Conservation (phyloP, 2,888 invertebrate species). For the Phoronis australis region DNA sequence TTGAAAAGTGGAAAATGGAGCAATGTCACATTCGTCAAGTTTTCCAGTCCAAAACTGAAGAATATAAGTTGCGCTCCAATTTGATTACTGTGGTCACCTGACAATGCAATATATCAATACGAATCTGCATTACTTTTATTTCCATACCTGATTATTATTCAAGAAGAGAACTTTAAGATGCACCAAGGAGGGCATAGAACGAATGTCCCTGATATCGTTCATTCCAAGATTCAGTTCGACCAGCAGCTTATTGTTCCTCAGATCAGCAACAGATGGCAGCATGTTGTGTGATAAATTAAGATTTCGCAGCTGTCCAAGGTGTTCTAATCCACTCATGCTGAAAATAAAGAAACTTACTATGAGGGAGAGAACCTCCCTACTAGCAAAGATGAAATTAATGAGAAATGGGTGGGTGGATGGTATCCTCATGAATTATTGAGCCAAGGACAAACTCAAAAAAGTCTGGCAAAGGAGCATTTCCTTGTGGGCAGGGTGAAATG, state of each 20-base stretch:
- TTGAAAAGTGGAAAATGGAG: too few species aligned
- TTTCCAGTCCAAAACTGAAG: too few species aligned
- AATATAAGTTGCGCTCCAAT: too few species aligned
- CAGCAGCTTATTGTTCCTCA: slow-evolving; percentile 21
- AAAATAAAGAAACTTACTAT: neutral
- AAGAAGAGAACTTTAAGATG: slow-evolving; percentile 32
- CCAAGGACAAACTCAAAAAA: neutral
- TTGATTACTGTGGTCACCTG: too few species aligned
- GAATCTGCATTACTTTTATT: neutral
- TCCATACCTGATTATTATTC: slow-evolving; percentile 35
- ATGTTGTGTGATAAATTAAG: slow-evolving; percentile 41
- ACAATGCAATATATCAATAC: too few species aligned
- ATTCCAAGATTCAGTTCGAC: slow-evolving; percentile 34
- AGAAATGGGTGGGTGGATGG: neutral
- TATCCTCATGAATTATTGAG: neutral
- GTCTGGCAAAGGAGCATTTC: too few species aligned
- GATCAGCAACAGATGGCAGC: slow-evolving; percentile 26
- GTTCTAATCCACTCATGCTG: slow-evolving; percentile 25
- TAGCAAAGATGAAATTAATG: too few species aligned
- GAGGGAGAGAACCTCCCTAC: neutral
- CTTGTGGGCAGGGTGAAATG: too few species aligned
- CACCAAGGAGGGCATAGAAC: slow-evolving; percentile 30
- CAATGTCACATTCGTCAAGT: too few species aligned
- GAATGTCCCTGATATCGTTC: slow-evolving; percentile 35
- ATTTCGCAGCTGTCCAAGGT: slow-evolving; percentile 30